Percentiles rank a stretch among this genome's conserved stretches.
Evolutionary conservation across 2,888 invertebrate genomes (phyloP).

Genomic region (Monoplex corrugatus): DNA sequence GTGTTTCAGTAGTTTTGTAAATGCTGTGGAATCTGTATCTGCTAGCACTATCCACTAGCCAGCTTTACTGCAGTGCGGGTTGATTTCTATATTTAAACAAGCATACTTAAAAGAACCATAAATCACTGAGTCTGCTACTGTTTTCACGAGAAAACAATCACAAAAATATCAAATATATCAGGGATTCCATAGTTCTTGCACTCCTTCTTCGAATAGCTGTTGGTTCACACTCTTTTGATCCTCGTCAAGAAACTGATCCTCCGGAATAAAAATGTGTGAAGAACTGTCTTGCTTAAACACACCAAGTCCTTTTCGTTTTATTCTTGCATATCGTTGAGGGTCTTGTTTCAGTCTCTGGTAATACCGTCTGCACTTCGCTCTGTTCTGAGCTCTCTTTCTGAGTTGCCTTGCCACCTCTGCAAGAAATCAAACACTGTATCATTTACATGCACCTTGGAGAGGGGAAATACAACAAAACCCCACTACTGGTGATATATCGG

Average conservation of each 20-base stretch:
- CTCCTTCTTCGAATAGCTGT: background rate
- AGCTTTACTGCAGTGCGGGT: no score
- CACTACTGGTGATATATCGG: no score
- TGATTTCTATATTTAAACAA: no score
- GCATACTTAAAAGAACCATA: no score
- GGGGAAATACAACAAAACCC: no score
- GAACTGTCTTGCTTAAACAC: background rate
- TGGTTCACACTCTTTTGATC: background rate
- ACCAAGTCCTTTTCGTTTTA: constrained; percentile 8
- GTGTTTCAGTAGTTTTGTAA: no score
- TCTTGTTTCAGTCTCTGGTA: constrained; percentile 40
- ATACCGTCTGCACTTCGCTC: constrained; percentile 31
- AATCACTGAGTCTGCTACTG: no score
- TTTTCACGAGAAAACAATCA: no score
- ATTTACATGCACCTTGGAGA: background rate
- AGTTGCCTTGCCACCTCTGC: constrained; percentile 23
- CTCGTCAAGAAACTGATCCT: background rate
- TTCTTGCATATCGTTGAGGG: constrained; percentile 31
- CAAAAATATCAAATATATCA: no score
- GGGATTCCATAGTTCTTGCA: background rate
- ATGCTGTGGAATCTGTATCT: no score
- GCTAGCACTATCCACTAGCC: no score
- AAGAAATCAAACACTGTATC: constrained; percentile 39
- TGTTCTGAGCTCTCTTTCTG: constrained; percentile 29
- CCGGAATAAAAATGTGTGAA: background rate